phyloP scores from a whole-genome alignment of 2,113 vertebrate genomes.

The Pica pica region DNA sequence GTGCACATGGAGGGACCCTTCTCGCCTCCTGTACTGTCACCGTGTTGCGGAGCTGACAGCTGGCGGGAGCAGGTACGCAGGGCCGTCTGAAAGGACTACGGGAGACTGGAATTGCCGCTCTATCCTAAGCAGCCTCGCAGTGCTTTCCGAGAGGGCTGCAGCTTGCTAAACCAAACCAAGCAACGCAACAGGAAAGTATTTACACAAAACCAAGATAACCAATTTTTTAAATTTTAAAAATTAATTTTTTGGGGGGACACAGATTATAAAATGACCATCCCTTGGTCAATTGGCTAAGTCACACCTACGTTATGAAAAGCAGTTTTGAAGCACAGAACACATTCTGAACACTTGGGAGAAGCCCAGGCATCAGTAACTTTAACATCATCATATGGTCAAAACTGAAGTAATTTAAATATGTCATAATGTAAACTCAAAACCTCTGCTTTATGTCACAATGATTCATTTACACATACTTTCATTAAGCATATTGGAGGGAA shows the following conservation, averaged over 20 bases:
- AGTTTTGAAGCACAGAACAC: not conserved
- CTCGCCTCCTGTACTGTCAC: too few species aligned
- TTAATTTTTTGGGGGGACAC: not conserved
- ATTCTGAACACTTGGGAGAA: not conserved
- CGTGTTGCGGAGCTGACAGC: too few species aligned
- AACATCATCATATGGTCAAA: not conserved
- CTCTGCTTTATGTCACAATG: not conserved
- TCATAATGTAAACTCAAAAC: not conserved
- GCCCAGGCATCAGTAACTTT: not conserved
- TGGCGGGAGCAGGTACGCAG: too few species aligned
- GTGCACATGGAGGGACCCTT: too few species aligned
- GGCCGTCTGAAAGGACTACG: too few species aligned
- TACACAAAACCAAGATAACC: accelerated
- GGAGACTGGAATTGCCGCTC: too few species aligned
- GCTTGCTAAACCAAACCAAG: too few species aligned
- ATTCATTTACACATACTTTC: not conserved
- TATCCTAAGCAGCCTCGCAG: too few species aligned
- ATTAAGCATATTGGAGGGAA: not conserved
- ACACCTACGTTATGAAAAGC: not conserved
- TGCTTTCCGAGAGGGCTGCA: too few species aligned
- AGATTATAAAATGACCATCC: not conserved
- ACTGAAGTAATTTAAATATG: not conserved
- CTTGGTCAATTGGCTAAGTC: not conserved
- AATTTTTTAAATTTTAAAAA: accelerated
- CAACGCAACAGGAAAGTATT: not conserved